A percentile compares a stretch with the other conserved stretches of the same genome.
Evolutionary conservation across 2,888 invertebrate species (phyloP).

Genomic region (Thera britannica): DNA sequence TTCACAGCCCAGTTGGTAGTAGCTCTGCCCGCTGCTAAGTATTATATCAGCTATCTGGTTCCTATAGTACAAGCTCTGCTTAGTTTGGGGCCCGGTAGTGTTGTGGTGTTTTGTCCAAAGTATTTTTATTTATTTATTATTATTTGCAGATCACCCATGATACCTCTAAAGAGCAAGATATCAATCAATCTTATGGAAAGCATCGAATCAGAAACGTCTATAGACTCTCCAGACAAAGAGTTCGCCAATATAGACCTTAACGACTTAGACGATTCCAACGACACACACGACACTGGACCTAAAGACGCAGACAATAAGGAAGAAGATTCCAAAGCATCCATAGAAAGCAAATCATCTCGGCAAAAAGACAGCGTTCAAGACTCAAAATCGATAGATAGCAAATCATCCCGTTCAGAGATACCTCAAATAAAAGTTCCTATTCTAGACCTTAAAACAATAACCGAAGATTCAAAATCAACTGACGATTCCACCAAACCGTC

Average conservation of each 20-base stretch:
- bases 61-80: too few species aligned
- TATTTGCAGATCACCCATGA: constrained; percentile 78
- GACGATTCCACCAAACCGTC: constrained; percentile 51
- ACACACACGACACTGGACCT: constrained; percentile 54
- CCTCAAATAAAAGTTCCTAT: constrained; percentile 76
- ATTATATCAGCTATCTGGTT: too few species aligned
- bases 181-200: constrained; percentile 83
- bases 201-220: constrained; percentile 81
- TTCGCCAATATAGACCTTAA: constrained; percentile 76
- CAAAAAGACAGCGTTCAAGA: constrained; percentile 59
- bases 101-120: too few species aligned
- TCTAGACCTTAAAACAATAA: constrained; percentile 65
- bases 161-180: constrained; percentile 77
- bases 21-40: too few species aligned
- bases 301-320: constrained; percentile 52
- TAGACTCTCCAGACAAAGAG: constrained; percentile 79
- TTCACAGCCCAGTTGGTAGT: too few species aligned
- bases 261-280: constrained; percentile 70
- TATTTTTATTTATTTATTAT: background rate
- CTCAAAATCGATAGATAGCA: constrained; percentile 60
- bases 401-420: constrained; percentile 58
- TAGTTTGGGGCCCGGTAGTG: too few species aligned
- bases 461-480: constrained; percentile 65
- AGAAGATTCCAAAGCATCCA: constrained; percentile 23
- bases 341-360: constrained; percentile 27